These are phyloP conservation scores for Heliopora coerulea DNA, from an alignment of 92 coral and sea anemone genomes.

Conservation along the genomic window DNA sequence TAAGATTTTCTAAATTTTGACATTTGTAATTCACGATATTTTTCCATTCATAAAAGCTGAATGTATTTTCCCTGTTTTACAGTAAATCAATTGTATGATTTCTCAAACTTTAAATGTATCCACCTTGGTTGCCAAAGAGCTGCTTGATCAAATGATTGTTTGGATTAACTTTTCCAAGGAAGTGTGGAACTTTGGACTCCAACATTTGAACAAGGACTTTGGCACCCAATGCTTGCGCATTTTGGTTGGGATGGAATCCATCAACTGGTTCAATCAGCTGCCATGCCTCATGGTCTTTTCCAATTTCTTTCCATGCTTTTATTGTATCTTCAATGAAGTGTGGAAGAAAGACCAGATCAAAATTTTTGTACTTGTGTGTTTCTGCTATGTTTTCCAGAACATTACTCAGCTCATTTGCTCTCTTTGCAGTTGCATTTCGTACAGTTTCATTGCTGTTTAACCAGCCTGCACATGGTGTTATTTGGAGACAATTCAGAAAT, in stretches of 20 bases:
- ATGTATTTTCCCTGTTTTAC: background rate
- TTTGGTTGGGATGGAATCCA: conserved; percentile 90
- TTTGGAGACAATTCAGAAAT: conserved; percentile 85
- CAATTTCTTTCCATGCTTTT: conserved; percentile 23
- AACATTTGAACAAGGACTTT: conserved; percentile 60
- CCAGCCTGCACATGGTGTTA: conserved; percentile 92
- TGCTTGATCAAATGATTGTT: conserved; percentile 62
- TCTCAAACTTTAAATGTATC: conserved; percentile 49
- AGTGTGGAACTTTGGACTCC: conserved; percentile 73
- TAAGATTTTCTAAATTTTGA: no score
- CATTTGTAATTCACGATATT: no score
- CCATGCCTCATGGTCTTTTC: conserved; percentile 66
- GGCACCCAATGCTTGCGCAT: conserved; percentile 69
- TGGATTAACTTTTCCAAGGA: conserved; percentile 82
- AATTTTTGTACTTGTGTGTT: conserved; percentile 56
- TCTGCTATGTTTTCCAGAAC: conserved; percentile 74
- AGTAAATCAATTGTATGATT: background rate
- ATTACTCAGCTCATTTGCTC: conserved; percentile 67
- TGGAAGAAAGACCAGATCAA: conserved; percentile 79
- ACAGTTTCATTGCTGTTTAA: conserved; percentile 82
- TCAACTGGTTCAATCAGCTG: conserved; percentile 89
- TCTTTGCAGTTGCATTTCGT: conserved; percentile 69
- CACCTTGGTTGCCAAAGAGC: conserved; percentile 89
- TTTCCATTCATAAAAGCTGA: background rate
- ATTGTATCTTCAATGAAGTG: conserved; percentile 18